Evolutionary conservation across 1,140 invertebrate genomes (phyloP).

Genomic region (Plodia interpunctella): DNA sequence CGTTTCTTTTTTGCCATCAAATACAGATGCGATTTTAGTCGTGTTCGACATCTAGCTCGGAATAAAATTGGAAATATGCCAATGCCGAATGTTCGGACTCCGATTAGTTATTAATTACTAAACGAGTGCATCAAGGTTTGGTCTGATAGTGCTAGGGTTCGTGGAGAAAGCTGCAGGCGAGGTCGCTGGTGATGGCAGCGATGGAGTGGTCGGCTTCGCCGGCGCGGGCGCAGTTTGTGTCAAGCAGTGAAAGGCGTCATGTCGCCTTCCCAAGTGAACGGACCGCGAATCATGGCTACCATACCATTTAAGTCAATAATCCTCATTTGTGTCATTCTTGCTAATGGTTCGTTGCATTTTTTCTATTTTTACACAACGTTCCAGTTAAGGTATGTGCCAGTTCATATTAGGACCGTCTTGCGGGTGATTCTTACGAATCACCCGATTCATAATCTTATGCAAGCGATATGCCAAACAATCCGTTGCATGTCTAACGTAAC

Average conservation of each 20-base stretch:
- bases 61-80: neutral
- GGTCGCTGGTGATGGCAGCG: constrained; percentile 38
- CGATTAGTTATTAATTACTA: neutral
- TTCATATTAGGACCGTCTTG: constrained; percentile 11
- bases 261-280: constrained; percentile 42
- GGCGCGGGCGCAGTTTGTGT: constrained; percentile 46
- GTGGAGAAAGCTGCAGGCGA: constrained; percentile 64
- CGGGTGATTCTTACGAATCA: constrained; percentile 18
- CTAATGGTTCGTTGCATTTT: constrained; percentile 52
- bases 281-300: constrained; percentile 39
- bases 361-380: constrained; percentile 3
- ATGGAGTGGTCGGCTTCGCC: constrained; percentile 3
- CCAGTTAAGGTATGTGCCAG: neutral
- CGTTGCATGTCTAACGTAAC: constrained; percentile 52
- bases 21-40: neutral
- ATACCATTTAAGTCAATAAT: constrained; percentile 45
- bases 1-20: no score
- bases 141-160: constrained; percentile 21
- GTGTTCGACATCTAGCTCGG: neutral
- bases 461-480: constrained; percentile 50
- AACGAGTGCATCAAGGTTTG: constrained; percentile 10
- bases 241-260: constrained; percentile 67
- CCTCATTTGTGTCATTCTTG: constrained; percentile 57
- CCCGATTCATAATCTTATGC: constrained; percentile 61
- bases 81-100: neutral